These are phyloP conservation scores for Rhombomys opimus DNA, from an alignment of 2,113 vertebrate species.

Conservation along the genomic window DNA sequence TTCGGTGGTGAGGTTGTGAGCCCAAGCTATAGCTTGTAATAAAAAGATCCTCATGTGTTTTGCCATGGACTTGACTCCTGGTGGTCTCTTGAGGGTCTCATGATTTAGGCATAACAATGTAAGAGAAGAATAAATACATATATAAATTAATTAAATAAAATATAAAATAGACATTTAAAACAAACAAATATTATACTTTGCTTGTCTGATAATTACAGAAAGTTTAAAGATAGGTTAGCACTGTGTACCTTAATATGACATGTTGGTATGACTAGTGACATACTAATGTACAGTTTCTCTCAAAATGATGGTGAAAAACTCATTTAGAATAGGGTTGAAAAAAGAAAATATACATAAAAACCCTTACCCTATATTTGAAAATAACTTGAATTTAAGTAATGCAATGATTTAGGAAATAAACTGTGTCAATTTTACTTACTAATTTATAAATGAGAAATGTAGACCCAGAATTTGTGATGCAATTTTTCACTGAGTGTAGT, in stretches of 20 bases:
- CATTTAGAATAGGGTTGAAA: background rate
- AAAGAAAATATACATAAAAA: background rate
- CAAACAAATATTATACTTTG: background rate
- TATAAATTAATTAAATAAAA: background rate
- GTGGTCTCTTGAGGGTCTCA: no score
- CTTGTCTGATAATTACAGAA: background rate
- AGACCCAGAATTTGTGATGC: background rate
- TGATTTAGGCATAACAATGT: no score
- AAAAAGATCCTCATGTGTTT: no score
- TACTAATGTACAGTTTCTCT: background rate
- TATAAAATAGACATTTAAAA: background rate
- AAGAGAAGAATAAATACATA: background rate
- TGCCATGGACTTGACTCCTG: no score
- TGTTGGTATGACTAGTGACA: background rate
- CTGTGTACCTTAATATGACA: background rate
- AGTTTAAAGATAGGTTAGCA: background rate
- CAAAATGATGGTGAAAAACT: background rate
- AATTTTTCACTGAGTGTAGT: background rate
- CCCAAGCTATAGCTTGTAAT: no score
- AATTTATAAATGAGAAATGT: constrained; percentile 6
- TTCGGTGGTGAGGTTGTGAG: no score
- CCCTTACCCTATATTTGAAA: background rate
- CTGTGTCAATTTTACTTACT: background rate
- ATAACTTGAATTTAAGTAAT: background rate
- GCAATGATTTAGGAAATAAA: background rate